Evolutionary conservation across 2,797 vertebrate species (phyloP), one percentile per base, ranked within the genome.

Genomic region (Acanthopagrus latus): DNA sequence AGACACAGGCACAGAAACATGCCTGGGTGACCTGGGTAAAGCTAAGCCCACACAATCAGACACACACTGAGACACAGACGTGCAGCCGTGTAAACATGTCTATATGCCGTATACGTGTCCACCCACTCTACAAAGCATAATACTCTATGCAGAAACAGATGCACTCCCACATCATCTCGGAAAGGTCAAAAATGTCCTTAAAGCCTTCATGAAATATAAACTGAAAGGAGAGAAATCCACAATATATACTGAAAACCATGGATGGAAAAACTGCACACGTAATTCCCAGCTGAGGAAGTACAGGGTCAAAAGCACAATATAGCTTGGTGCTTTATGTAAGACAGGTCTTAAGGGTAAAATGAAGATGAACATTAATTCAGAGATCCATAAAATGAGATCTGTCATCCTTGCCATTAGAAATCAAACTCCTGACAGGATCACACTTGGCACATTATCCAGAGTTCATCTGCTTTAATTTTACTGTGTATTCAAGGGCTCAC

Each of bases 1-100:
- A 85, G 64, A 86, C 72, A 82, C 51, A 60, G 57, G 62, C 60
- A 74, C 51, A 71, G 48, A 38, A 75, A 85, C 74, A 73, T 60
- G 76, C 58, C 74, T 68, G 50, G 65, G 41, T 65, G 66, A n/a
- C 16, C 59, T 33, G 38, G 56, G 8, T 74, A 64, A 23, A 66
- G 18, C 55, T 74, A 8, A 84, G 64, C 65, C 82, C 65, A 75
- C 76, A 43, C 64, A 72, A 47, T 80, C 75, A 81, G 71, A 78
- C 52, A 62, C 66, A 71, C 50, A 71, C 58, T 59, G n/a, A 54
- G 57, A 76, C 57, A 46, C 48, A 74, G 38, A 74, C 63, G 69
- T 60, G 27, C 51, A 73, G 47, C 58, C 41, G 16, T 65, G 55
- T 65, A 81, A 89, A 84, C 72, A 78, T 83, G 43, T 50, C 46